Evolutionary conservation across 1,140 invertebrate species (phyloP), one percentile per base, ranked within the genome.

Genomic region (Drosophila watanabei): DNA sequence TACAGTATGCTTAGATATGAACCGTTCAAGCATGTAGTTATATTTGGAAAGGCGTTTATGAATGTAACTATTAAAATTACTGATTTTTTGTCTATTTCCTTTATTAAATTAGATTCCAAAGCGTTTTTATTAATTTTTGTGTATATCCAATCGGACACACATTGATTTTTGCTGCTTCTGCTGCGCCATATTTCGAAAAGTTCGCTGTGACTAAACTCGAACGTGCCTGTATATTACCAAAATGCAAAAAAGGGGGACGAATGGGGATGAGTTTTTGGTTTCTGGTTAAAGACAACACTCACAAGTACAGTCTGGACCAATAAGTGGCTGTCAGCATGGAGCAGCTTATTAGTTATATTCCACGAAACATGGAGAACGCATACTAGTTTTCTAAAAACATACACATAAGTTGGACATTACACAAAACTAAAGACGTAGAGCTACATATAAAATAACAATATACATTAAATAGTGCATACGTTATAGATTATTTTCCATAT

Each of bases 11-110:
- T 24, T 24, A 24, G 24, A 3, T n/a, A n/a, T n/a, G n/a, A n/a
- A n/a, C n/a, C n/a, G 39, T 16, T 41, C 16, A 41, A 41, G 16
- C 39, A 41, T 41, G 16, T 41, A 41, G 16, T 8, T 78, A 66
- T 52, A 73, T 78, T 78, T 78, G 49, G 57, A 52, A 51, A 68
- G 43, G 35, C 56, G 18, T 73, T 61, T 68, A 49, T 78, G 18
- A 57, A 72, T 64, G 32, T 58, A 56, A 58, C 49, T 52, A 45
- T 64, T 13, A 58, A 57, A 52, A 71, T 54, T 54, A 43, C 48
- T 30, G 14, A 48, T 69, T 63, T 56, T 43, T 75, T 62, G 37
- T 75, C 46, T 41, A 69, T 69, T 49, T 58, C 54, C 10, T 35
- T 61, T 35, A 14, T 62, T 45, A 5, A 52, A 6, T 54, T 66